Evolutionary conservation across 2,797 vertebrate genomes (phyloP).

Genomic region (Onychomys leucogaster): DNA sequence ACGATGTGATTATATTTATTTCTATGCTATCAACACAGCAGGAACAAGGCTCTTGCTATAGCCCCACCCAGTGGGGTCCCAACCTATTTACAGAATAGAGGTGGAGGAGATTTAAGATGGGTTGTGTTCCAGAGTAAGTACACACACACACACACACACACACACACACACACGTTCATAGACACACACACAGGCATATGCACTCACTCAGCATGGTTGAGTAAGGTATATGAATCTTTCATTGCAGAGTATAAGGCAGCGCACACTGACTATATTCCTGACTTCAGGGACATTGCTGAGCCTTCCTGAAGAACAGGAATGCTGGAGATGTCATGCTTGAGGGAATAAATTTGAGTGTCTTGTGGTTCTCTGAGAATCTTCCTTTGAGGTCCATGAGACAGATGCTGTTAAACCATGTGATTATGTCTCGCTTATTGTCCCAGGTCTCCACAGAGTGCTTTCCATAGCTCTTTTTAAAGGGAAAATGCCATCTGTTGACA

Average conservation of each 20-base stretch:
- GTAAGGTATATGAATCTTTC: background rate
- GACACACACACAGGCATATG: background rate
- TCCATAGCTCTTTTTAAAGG: background rate
- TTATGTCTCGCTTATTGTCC: background rate
- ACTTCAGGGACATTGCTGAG: background rate
- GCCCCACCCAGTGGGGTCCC: background rate
- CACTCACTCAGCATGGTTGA: background rate
- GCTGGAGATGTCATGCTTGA: background rate
- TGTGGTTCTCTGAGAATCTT: background rate
- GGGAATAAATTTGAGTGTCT: background rate
- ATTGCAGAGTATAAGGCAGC: background rate
- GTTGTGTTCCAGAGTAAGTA: background rate
- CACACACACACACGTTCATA: too few species aligned
- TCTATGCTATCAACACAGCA: slow-evolving; percentile 21
- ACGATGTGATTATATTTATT: slow-evolving; percentile 53
- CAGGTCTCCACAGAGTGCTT: background rate
- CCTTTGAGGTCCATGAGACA: background rate
- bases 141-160: background rate
- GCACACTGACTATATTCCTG: background rate
- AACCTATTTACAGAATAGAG: background rate
- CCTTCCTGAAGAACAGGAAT: background rate
- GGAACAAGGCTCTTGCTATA: background rate
- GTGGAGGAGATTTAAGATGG: background rate
- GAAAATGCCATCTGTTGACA: background rate
- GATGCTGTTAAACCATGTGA: background rate